Evolutionary conservation across 1,140 invertebrate genomes (phyloP).

Genomic region (Apis florea): DNA sequence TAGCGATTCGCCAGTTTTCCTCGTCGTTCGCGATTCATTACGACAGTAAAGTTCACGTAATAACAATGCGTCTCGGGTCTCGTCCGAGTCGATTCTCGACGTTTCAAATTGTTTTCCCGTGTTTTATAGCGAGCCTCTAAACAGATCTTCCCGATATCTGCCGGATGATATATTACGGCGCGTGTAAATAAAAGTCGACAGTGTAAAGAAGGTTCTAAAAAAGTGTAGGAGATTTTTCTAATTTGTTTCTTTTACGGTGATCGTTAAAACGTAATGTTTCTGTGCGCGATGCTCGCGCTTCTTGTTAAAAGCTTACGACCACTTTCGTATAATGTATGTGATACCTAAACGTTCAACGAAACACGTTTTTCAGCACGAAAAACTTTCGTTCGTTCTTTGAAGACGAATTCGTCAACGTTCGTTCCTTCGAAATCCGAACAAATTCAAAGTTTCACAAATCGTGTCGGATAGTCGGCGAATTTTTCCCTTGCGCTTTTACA

Average conservation of each 20-base stretch:
- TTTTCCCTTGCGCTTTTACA: not conserved
- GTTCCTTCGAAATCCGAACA: not conserved
- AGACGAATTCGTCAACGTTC: not conserved
- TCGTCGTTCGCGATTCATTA: constrained; percentile 4
- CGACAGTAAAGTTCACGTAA: constrained; percentile 8
- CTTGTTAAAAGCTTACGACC: no score
- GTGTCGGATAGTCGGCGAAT: not conserved
- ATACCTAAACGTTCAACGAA: no score
- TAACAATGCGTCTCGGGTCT: not conserved
- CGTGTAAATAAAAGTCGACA: not conserved
- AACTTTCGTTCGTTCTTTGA: no score
- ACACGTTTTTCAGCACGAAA: no score
- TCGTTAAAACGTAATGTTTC: not conserved
- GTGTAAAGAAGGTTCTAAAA: not conserved
- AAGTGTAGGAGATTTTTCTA: not conserved
- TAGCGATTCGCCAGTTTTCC: not conserved
- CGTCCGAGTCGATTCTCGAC: not conserved
- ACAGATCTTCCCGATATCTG: not conserved
- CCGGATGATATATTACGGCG: not conserved
- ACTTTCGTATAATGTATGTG: no score
- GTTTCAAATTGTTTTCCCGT: constrained; percentile 3
- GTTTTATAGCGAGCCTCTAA: not conserved
- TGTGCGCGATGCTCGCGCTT: not conserved
- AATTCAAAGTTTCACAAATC: not conserved
- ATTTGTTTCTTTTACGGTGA: not conserved